Percentiles rank a stretch among this genome's conserved stretches.
phyloP scores from a whole-genome alignment of 2,888 invertebrate species.

The Brachyptera putata region DNA sequence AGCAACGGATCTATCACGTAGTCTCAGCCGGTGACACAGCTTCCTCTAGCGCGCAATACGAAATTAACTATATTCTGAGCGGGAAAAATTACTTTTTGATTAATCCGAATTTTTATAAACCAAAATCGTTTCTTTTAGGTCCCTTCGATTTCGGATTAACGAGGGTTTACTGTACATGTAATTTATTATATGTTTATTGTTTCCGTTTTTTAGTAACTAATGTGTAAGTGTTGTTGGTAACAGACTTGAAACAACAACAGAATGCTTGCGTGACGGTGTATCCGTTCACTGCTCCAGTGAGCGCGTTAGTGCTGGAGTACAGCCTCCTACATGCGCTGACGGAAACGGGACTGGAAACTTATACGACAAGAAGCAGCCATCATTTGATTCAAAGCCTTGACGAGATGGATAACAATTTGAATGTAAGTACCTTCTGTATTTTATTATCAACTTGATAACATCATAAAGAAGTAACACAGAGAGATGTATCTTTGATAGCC shows the following conservation, averaged over 20 bases:
- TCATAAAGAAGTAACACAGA: no score
- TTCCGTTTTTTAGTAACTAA: background rate
- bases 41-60: no score
- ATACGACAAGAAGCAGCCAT: constrained; percentile 63
- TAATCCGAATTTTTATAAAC: no score
- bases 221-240: background rate
- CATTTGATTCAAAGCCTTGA: constrained; percentile 52
- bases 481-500: no score
- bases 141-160: no score
- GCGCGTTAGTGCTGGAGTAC: constrained; percentile 61
- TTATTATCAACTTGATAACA: no score
- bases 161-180: no score
- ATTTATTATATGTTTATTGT: constrained; percentile 33
- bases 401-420: constrained; percentile 46
- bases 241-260: constrained; percentile 23
- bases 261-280: constrained; percentile 56
- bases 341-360: constrained; percentile 70
- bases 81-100: no score
- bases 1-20: no score
- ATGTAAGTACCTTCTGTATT: constrained; percentile 37
- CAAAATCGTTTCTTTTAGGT: no score
- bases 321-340: constrained; percentile 69
- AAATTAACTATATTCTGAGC: no score
- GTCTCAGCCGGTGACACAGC: no score
- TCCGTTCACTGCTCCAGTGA: constrained; percentile 67